Evolutionary conservation across 2,113 vertebrate genomes (phyloP).

Genomic region (Grantiella picta): DNA sequence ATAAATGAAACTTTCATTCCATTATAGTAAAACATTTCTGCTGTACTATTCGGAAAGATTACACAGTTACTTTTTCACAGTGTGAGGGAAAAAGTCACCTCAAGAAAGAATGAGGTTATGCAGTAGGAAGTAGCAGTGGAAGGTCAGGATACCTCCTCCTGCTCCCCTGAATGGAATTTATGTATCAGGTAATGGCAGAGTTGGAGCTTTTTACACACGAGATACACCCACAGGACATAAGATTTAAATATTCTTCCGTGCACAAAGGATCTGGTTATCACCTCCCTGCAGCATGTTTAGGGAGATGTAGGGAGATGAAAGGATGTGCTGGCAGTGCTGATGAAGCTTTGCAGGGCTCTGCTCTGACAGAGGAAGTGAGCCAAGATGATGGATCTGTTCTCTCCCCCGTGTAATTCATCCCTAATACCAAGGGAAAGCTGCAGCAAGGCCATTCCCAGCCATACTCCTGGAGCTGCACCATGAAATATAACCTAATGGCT

Average conservation of each 20-base stretch:
- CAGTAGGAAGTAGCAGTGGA: background rate
- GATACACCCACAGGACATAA: no score
- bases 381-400: background rate
- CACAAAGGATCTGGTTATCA: background rate
- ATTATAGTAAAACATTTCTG: background rate
- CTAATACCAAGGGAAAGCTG: background rate
- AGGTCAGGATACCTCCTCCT: background rate
- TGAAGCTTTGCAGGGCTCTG: background rate
- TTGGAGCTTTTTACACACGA: background rate
- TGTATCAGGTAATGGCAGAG: background rate
- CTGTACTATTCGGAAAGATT: background rate
- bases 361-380: background rate
- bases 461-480: background rate
- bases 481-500: background rate
- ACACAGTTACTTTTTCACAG: accelerated
- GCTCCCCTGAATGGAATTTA: background rate
- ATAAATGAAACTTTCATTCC: background rate
- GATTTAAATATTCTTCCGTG: background rate
- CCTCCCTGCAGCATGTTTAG: background rate
- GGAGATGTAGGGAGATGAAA: background rate
- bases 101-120: background rate
- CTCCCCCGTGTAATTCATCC: background rate
- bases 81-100: background rate
- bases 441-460: background rate
- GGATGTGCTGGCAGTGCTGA: background rate